These are phyloP conservation scores for Lepisosteus oculatus DNA, from an alignment of 2,113 vertebrate genomes.

Conservation along the genomic window DNA sequence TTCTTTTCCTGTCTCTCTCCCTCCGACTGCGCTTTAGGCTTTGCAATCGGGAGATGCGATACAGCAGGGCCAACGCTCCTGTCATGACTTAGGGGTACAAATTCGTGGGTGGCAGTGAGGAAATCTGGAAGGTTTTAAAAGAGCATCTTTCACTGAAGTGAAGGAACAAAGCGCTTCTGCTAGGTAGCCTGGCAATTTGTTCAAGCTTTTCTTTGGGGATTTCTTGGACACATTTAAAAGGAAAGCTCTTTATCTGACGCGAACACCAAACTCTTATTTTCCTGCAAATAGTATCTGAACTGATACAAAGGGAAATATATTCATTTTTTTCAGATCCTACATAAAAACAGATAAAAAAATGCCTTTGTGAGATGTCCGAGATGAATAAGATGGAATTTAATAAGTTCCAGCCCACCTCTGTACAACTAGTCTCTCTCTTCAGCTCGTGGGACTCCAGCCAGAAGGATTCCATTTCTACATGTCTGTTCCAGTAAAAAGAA, in stretches of 20 bases:
- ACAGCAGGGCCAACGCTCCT: neutral
- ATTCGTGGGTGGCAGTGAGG: neutral
- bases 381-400: neutral
- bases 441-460: conserved; percentile 5
- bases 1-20: neutral
- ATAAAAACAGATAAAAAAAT: no score
- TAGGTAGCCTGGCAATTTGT: no score
- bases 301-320: no score
- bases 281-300: no score
- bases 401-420: conserved; percentile 12
- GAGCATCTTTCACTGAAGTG: no score
- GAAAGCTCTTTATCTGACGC: neutral
- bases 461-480: no score
- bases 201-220: no score
- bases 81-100: neutral
- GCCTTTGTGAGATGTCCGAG: neutral
- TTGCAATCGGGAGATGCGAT: neutral
- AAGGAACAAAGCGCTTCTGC: no score
- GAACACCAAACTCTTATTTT: neutral
- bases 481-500: no score
- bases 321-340: no score
- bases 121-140: neutral
- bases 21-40: neutral
- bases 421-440: neutral
- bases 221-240: neutral